phyloP scores from a whole-genome alignment of 2,113 vertebrate species.

The Heliornis fulica region DNA sequence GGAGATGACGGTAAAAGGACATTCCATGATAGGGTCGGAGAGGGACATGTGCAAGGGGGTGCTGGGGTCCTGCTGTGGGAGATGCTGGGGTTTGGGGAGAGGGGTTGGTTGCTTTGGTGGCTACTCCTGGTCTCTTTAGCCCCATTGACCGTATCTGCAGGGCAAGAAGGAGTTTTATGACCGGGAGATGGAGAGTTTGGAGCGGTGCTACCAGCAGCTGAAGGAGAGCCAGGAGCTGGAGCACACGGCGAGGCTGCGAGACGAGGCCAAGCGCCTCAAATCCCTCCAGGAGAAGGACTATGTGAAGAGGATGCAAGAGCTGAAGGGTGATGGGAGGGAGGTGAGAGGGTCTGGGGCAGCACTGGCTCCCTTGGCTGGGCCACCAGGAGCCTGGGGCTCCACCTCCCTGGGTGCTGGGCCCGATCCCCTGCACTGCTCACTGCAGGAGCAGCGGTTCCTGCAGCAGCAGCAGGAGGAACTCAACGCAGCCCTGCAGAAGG shows the following conservation, averaged over 20 bases:
- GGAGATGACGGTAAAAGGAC: slow-evolving; percentile 70
- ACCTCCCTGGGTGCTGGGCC: not conserved
- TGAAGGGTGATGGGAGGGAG: slow-evolving; percentile 62
- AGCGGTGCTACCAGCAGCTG: slow-evolving; percentile 59
- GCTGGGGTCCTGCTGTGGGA: not conserved
- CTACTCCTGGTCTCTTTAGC: not conserved
- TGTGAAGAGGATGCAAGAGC: not conserved
- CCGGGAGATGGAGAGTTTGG: slow-evolving; percentile 66
- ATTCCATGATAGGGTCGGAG: not conserved
- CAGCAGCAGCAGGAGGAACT: slow-evolving; percentile 74
- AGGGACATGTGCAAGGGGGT: not conserved
- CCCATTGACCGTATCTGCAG: not conserved
- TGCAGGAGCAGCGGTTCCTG: slow-evolving; percentile 64
- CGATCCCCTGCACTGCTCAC: not conserved
- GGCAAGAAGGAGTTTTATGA: slow-evolving; percentile 76
- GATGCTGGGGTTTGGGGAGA: too few relatives aligned
- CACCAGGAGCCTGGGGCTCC: not conserved
- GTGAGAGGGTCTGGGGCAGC: not conserved
- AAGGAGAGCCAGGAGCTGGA: slow-evolving; percentile 60
- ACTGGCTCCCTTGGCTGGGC: fast-evolving
- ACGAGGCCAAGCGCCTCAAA: slow-evolving; percentile 71
- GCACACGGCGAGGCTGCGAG: slow-evolving; percentile 50
- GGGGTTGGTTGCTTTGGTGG: not conserved
- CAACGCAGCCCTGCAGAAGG: slow-evolving; percentile 66
- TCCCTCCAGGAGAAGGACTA: slow-evolving; percentile 69